A percentile compares a stretch with the other conserved stretches of the same genome.
Evolutionary conservation across 2,113 vertebrate genomes (phyloP).

Genomic region (Nipponia nippon): DNA sequence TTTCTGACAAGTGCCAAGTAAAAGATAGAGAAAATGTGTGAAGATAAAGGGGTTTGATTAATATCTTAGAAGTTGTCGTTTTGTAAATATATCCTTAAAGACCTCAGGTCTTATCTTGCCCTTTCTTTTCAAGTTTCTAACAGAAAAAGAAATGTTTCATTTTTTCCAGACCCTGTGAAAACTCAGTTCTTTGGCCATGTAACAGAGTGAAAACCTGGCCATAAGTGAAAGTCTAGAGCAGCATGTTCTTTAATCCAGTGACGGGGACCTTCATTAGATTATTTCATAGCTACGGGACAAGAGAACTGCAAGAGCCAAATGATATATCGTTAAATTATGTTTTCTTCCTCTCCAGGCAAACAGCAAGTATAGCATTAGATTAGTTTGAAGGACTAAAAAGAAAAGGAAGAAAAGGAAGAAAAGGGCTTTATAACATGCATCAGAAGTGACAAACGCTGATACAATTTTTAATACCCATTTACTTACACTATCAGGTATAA

Average conservation of each 20-base stretch:
- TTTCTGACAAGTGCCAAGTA: background rate
- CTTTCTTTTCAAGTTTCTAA: background rate
- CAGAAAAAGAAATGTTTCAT: background rate
- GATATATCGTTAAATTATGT: conserved; percentile 39
- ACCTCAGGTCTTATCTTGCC: background rate
- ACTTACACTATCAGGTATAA: background rate
- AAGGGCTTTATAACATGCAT: background rate
- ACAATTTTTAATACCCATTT: background rate
- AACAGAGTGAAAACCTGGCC: background rate
- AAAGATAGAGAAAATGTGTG: background rate
- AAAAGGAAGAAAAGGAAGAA: background rate
- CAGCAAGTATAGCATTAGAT: background rate
- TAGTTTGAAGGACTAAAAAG: background rate
- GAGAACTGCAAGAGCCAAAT: conserved; percentile 17
- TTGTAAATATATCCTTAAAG: background rate
- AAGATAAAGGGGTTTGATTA: background rate
- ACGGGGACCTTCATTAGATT: background rate
- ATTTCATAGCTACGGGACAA: conserved; percentile 28
- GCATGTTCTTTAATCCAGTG: background rate
- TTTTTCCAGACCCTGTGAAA: background rate
- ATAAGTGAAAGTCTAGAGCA: background rate
- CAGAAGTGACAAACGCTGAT: background rate
- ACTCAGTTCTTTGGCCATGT: rapidly evolving
- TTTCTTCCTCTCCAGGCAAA: conserved; percentile 22
- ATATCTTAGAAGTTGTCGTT: background rate